A percentile compares a stretch with the other conserved stretches of the same genome.
phyloP scores from a whole-genome alignment of 2,888 invertebrate species.

The Macaria liturata region DNA sequence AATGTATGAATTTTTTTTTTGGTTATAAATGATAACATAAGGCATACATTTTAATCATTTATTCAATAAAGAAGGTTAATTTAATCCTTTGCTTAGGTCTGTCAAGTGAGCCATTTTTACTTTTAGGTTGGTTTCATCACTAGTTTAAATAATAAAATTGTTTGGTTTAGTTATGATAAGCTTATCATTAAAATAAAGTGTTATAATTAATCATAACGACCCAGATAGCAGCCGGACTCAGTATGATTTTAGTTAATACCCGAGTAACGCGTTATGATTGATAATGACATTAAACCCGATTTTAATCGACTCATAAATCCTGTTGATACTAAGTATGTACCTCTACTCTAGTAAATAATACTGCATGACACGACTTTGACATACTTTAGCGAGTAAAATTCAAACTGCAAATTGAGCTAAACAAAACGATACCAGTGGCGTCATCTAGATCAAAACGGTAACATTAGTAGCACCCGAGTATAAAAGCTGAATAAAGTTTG shows the following conservation, averaged over 20 bases:
- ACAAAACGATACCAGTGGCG: slow-evolving; percentile 44
- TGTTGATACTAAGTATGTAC: slow-evolving; percentile 30
- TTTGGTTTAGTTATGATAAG: no score
- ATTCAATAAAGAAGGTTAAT: no score
- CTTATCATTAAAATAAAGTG: no score
- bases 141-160: no score
- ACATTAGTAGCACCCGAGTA: not conserved
- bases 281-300: slow-evolving; percentile 53
- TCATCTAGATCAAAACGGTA: slow-evolving; percentile 53
- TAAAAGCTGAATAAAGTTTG: no score
- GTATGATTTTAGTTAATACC: slow-evolving; percentile 18
- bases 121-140: no score
- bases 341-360: slow-evolving; percentile 16
- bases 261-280: slow-evolving; percentile 45
- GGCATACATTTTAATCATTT: no score
- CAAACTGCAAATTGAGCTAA: not conserved
- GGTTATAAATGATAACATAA: no score
- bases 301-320: slow-evolving; percentile 60
- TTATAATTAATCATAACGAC: not conserved
- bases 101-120: no score
- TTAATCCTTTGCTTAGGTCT: no score
- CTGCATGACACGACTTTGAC: slow-evolving; percentile 61
- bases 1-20: no score
- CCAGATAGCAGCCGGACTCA: slow-evolving; percentile 23
- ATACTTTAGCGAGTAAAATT: slow-evolving; percentile 42